Conservation (phyloP, 2,888 invertebrate genomes). For the Trilocha varians region DNA sequence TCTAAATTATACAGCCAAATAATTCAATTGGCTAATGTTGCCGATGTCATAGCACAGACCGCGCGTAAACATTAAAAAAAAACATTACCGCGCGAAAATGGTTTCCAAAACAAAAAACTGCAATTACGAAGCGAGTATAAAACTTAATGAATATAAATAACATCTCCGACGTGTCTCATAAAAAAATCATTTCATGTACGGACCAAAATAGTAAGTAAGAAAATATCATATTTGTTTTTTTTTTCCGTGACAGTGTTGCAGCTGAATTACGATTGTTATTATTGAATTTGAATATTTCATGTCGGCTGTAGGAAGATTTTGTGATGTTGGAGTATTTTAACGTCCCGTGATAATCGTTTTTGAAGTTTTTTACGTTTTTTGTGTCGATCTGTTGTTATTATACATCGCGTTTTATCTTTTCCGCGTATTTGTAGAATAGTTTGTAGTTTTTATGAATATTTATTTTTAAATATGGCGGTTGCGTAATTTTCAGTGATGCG, state of each 20-base stretch:
- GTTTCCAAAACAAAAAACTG: not conserved
- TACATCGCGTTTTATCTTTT: not conserved
- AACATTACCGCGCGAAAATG: slow-evolving; percentile 2
- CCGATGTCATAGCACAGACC: slow-evolving; percentile 25
- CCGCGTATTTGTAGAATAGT: no score
- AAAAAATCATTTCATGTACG: slow-evolving; percentile 60
- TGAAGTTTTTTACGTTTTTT: slow-evolving; percentile 1
- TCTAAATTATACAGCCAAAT: slow-evolving; percentile 25
- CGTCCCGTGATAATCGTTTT: not conserved
- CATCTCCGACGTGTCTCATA: slow-evolving; percentile 52
- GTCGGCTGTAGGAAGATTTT: slow-evolving; percentile 25
- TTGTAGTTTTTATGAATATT: no score
- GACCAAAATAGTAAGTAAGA: slow-evolving; percentile 45
- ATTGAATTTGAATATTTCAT: slow-evolving; percentile 30
- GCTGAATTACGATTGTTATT: slow-evolving; percentile 35
- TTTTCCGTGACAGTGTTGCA: slow-evolving; percentile 22
- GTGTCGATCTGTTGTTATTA: slow-evolving; percentile 5
- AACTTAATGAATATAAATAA: slow-evolving; percentile 67
- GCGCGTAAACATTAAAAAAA: slow-evolving; percentile 32
- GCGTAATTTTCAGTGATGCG: no score
- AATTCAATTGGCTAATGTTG: slow-evolving; percentile 26
- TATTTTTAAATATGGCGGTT: no score
- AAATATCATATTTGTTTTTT: slow-evolving; percentile 42
- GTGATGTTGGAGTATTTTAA: not conserved
- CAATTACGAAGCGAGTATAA: not conserved